phyloP scores from a whole-genome alignment of 1,140 invertebrate species.

The Tribolium castaneum region DNA sequence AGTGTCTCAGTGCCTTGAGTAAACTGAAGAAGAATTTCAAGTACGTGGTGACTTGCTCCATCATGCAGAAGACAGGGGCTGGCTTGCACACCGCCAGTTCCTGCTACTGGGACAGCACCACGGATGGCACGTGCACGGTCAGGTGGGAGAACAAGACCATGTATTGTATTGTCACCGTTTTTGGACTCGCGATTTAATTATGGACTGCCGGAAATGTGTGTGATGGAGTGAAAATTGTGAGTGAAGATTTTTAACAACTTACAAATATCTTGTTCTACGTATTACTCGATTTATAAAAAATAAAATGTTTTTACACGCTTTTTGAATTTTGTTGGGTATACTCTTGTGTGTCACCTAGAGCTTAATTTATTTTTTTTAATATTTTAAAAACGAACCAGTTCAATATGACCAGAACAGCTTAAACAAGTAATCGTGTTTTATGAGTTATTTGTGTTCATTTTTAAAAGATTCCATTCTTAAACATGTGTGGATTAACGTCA shows the following conservation, averaged over 20 bases:
- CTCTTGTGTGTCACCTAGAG: too few relatives aligned
- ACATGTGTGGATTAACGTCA: too few relatives aligned
- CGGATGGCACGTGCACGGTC: slow-evolving; percentile 96
- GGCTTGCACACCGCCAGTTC: slow-evolving; percentile 97
- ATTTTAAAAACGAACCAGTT: too few relatives aligned
- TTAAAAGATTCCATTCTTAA: too few relatives aligned
- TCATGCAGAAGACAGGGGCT: slow-evolving; percentile 98
- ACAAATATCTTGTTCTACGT: background rate
- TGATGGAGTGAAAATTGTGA: background rate
- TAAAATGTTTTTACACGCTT: too few relatives aligned
- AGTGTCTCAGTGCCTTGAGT: slow-evolving; percentile 88
- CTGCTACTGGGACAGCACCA: slow-evolving; percentile 96
- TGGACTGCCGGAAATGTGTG: background rate
- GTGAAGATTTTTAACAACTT: background rate
- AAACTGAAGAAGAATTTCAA: slow-evolving; percentile 98
- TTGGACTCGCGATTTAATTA: slow-evolving; percentile 61
- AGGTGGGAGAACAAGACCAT: slow-evolving; percentile 99
- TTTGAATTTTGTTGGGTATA: too few relatives aligned
- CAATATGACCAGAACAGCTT: too few relatives aligned
- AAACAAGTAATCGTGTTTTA: too few relatives aligned
- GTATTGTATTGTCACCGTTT: slow-evolving; percentile 86
- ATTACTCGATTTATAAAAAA: background rate
- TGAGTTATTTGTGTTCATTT: too few relatives aligned
- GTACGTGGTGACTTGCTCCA: slow-evolving; percentile 88
- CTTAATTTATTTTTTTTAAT: too few relatives aligned